Evolutionary conservation across 1,140 invertebrate species (phyloP).

Genomic region (Cotesia typhae): DNA sequence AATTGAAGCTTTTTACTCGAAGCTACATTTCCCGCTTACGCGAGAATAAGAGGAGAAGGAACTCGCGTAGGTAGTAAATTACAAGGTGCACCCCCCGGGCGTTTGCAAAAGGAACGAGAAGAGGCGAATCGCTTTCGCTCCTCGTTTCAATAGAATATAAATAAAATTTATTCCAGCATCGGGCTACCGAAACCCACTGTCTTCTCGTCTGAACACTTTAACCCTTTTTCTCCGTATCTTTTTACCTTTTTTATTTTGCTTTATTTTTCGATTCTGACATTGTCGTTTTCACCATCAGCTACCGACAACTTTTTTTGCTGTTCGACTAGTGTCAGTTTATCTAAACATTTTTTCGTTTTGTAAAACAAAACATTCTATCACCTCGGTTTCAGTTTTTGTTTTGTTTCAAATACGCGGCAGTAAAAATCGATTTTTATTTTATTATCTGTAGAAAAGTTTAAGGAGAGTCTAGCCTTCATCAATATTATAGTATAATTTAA

Average conservation of each 20-base stretch:
- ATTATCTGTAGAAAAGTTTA: too few species aligned
- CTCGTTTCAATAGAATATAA: conserved; percentile 49
- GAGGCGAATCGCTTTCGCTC: conserved; percentile 39
- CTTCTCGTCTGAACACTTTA: neutral
- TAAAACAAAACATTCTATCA: too few species aligned
- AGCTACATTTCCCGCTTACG: neutral
- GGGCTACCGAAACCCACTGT: conserved; percentile 38
- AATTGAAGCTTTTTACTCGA: conserved; percentile 8
- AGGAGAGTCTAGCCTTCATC: too few species aligned
- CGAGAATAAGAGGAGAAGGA: conserved; percentile 10
- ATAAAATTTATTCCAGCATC: conserved; percentile 45
- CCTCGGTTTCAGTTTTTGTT: neutral
- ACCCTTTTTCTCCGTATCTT: too few species aligned
- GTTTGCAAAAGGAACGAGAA: conserved; percentile 33
- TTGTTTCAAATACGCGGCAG: too few species aligned
- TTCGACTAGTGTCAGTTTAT: conserved; percentile 2
- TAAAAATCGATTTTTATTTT: too few species aligned
- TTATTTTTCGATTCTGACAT: conserved; percentile 9
- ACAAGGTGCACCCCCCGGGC: conserved; percentile 44
- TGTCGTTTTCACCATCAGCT: neutral
- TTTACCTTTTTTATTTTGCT: neutral
- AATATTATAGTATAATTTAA: too few species aligned
- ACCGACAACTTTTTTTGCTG: neutral
- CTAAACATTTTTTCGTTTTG: neutral
- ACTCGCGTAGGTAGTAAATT: conserved; percentile 48